Conservation (phyloP, 2,888 invertebrate genomes). For the Sycophila texana region DNA sequence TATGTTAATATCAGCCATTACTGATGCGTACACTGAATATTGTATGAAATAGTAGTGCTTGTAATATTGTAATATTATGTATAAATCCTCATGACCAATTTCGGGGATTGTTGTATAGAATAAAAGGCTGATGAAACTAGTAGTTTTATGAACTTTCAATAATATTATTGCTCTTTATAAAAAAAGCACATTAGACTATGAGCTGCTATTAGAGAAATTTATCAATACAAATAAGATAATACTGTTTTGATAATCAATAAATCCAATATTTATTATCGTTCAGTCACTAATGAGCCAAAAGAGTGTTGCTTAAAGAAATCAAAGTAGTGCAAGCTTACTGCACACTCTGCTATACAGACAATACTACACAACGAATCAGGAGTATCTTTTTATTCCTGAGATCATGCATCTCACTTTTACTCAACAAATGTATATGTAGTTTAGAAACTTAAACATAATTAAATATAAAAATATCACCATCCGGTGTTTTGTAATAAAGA, state of each 20-base stretch:
- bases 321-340: slow-evolving; percentile 27
- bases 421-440: slow-evolving; percentile 45
- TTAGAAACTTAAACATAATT: slow-evolving; percentile 39
- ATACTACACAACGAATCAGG: slow-evolving; percentile 35
- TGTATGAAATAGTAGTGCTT: slow-evolving; percentile 34
- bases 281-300: slow-evolving; percentile 50
- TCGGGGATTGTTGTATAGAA: slow-evolving; percentile 57
- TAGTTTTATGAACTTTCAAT: slow-evolving; percentile 44
- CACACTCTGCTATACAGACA: slow-evolving; percentile 45
- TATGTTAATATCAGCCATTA: slow-evolving; percentile 35
- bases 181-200: slow-evolving; percentile 44
- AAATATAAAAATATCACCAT: slow-evolving; percentile 33
- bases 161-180: slow-evolving; percentile 48
- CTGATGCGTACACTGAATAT: slow-evolving; percentile 19
- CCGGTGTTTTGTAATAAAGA: slow-evolving; percentile 38
- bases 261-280: slow-evolving; percentile 52
- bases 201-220: slow-evolving; percentile 49
- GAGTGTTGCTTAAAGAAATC: slow-evolving; percentile 42
- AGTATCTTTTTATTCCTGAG: slow-evolving; percentile 30
- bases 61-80: slow-evolving; percentile 43
- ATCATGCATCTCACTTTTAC: slow-evolving; percentile 42
- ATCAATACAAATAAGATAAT: slow-evolving; percentile 31
- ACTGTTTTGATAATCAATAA: slow-evolving; percentile 43
- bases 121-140: slow-evolving; percentile 63
- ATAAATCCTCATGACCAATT: slow-evolving; percentile 49